Base-by-base conservation (phyloP, 2,888 invertebrate genomes). In the Pterostichus niger region DNA sequence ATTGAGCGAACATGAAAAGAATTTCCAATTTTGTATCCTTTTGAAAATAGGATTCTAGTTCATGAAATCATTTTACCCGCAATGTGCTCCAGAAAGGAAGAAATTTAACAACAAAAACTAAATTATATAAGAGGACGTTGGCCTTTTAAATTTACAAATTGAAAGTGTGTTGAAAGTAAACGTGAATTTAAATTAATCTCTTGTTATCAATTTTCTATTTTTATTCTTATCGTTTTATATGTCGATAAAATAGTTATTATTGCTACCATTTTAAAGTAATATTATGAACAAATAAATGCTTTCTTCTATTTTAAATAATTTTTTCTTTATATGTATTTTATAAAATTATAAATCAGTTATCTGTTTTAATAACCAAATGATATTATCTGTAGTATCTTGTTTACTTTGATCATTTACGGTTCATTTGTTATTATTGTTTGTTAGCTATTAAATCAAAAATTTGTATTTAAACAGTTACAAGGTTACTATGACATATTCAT, bases 11-110 rank as follows among this genome's bases (percentile, higher is more conserved):
- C 61, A 33, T 61, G 61, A 61, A 61, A 11, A 61, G 61, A 61
- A 64, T 64, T 64, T 64, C 13, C 56, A 56, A 56, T 64, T 64
- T 64, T 13, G 35, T 64, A 13, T 59, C 31, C 59, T 59, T 54
- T 59, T 31, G 59, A 59, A 31, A 59, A 59, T 59, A 11, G 59
- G 24, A 17, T 59, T 59, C n/a, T 52, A 13, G 52, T 13, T 52
- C n/a, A 52, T 13, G 24, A 56, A 17, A 56, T 56, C 17, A 17
- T 49, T 49, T 49, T 49, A 13, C 10, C 49, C 49, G 10, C 49
- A 49, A 49, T 49, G 5, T 49, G 13, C 49, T 49, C 49, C 0
- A 49, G 49, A 56, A 56, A 3, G 44, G 11, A 56, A 56, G 3
- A 17, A 56, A 17, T 56, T 17, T 24, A 7, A 17, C 17, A 17